Evolutionary conservation across 2,888 invertebrate species (phyloP).

Genomic region (Thera obeliscata): DNA sequence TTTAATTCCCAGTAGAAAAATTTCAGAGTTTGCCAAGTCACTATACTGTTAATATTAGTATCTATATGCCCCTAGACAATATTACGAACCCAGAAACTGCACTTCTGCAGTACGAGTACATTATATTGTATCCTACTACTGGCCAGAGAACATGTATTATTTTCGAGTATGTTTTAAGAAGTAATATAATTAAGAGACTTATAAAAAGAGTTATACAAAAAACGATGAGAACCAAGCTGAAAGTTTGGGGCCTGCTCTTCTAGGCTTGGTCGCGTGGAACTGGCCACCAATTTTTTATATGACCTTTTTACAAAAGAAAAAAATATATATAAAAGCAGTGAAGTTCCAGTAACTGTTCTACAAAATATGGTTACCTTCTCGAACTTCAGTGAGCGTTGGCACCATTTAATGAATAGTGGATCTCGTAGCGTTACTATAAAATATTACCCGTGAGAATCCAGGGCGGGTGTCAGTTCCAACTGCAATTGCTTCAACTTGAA

Average conservation of each 20-base stretch:
- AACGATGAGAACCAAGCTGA: too few relatives aligned
- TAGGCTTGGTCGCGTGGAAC: too few relatives aligned
- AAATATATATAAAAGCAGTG: too few relatives aligned
- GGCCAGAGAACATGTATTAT: background rate
- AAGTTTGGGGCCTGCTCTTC: too few relatives aligned
- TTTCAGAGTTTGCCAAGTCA: conserved; percentile 20
- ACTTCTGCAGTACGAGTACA: background rate
- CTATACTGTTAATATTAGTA: conserved; percentile 24
- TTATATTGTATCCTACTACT: background rate
- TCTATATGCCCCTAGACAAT: conserved; percentile 18
- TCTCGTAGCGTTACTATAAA: background rate
- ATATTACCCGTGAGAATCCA: background rate
- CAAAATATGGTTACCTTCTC: too few relatives aligned
- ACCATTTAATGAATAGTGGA: background rate
- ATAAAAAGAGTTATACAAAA: too few relatives aligned
- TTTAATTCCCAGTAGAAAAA: conserved; percentile 13
- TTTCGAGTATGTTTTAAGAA: background rate
- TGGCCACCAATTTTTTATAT: too few relatives aligned
- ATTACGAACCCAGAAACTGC: conserved; percentile 3
- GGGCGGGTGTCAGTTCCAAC: conserved; percentile 1
- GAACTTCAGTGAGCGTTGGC: background rate
- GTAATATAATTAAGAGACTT: background rate
- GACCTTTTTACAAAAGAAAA: too few relatives aligned
- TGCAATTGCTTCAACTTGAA: conserved; percentile 16
- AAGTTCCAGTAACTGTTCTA: too few relatives aligned